phyloP scores from a whole-genome alignment of 2,888 invertebrate species.

The Tenthredo notha region DNA sequence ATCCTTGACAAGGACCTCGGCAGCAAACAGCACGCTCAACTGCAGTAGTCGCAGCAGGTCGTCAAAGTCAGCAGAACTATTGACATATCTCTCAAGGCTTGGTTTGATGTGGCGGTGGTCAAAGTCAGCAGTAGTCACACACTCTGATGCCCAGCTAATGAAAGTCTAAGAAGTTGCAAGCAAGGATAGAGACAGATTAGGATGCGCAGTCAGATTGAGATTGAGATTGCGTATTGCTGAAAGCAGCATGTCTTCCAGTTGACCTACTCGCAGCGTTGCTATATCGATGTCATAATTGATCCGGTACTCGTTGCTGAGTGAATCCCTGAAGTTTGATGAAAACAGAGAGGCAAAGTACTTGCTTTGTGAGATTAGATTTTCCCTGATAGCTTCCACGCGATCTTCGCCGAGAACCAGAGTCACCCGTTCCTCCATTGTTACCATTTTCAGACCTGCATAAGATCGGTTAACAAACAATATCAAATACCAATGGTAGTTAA shows the following conservation, averaged over 20 bases:
- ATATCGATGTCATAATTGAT: slow-evolving; percentile 69
- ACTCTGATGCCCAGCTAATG: slow-evolving; percentile 17
- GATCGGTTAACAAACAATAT: not conserved
- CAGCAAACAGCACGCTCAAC: slow-evolving; percentile 67
- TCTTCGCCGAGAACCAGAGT: slow-evolving; percentile 56
- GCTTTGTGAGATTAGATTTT: slow-evolving; percentile 56
- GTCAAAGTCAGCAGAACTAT: slow-evolving; percentile 53
- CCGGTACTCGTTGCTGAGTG: slow-evolving; percentile 63
- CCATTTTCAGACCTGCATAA: not conserved
- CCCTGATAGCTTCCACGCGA: slow-evolving; percentile 52
- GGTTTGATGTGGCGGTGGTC: slow-evolving; percentile 58
- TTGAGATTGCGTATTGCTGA: not conserved
- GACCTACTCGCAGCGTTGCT: slow-evolving; percentile 65
- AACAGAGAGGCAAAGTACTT: slow-evolving; percentile 69
- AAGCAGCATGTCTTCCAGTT: not conserved
- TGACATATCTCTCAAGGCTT: slow-evolving; percentile 63
- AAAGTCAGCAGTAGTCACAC: not conserved
- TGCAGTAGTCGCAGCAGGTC: slow-evolving; percentile 66
- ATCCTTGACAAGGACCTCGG: slow-evolving; percentile 66
- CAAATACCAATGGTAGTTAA: not conserved
- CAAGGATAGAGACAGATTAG: not conserved
- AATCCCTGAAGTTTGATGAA: slow-evolving; percentile 68
- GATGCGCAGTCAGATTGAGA: not conserved
- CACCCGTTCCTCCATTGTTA: not conserved
- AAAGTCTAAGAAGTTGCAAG: slow-evolving; percentile 6